These are phyloP conservation scores for Rhagoletis zephyria DNA, from an alignment of 1,140 invertebrate genomes.

Conservation along the genomic window DNA sequence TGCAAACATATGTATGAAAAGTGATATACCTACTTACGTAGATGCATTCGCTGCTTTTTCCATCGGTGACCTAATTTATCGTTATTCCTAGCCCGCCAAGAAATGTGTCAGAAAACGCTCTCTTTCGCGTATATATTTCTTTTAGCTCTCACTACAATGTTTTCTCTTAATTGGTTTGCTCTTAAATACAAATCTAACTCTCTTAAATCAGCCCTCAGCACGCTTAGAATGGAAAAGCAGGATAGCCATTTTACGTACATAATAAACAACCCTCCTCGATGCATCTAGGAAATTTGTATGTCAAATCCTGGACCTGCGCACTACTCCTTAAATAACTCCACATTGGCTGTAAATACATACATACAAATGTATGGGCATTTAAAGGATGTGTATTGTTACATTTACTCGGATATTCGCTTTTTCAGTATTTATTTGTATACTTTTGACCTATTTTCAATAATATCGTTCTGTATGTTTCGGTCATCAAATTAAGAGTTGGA, in stretches of 20 bases:
- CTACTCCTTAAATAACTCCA: not conserved
- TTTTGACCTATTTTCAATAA: not conserved
- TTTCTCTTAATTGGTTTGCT: not conserved
- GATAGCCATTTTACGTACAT: not conserved
- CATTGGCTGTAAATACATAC: too few species aligned
- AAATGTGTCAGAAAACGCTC: not conserved
- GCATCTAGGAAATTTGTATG: not conserved
- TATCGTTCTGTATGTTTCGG: too few species aligned
- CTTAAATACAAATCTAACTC: not conserved
- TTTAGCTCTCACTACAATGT: too few species aligned
- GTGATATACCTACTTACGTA: not conserved
- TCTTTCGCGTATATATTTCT: not conserved
- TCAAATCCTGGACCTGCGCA: not conserved
- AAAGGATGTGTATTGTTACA: too few species aligned
- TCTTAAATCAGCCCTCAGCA: not conserved
- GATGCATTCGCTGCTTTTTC: not conserved
- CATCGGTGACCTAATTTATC: slow-evolving; percentile 8
- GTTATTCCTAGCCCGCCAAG: not conserved
- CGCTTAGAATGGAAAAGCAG: not conserved
- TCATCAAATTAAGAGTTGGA: too few species aligned
- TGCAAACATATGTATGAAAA: not conserved
- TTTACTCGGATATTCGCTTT: not conserved
- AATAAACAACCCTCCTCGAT: not conserved
- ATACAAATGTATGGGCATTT: too few species aligned
- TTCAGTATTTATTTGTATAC: not conserved